These are phyloP conservation scores for Drosophila prolongata DNA, from an alignment of 2,888 invertebrate genomes.

Conservation along the genomic window DNA sequence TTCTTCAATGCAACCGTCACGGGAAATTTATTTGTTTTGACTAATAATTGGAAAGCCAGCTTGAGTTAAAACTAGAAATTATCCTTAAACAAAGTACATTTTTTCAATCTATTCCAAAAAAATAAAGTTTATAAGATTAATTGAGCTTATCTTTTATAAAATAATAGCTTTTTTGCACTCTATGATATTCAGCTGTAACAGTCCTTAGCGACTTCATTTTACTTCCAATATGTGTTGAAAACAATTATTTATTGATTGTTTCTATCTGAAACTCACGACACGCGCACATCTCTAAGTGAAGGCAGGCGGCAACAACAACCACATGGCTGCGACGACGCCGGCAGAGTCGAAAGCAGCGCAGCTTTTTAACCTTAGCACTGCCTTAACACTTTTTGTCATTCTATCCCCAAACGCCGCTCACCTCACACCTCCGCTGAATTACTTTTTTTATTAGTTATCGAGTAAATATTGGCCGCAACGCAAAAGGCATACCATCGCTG, in stretches of 20 bases:
- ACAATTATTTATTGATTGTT: background rate
- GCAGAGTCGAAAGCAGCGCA: constrained; percentile 32
- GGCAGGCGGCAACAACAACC: constrained; percentile 30
- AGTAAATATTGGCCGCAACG: constrained; percentile 38
- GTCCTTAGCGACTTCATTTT: too few relatives aligned
- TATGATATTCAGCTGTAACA: too few relatives aligned
- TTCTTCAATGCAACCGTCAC: background rate
- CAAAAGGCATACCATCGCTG: constrained; percentile 28
- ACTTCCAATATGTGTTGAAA: too few relatives aligned
- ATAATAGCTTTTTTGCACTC: background rate
- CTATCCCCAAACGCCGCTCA: constrained; percentile 65
- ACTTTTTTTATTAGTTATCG: constrained; percentile 36
- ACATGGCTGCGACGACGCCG: constrained; percentile 17
- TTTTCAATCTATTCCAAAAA: too few relatives aligned
- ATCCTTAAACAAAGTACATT: too few relatives aligned
- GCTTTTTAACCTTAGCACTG: constrained; percentile 71
- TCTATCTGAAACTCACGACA: constrained; percentile 1
- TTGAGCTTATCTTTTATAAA: too few relatives aligned
- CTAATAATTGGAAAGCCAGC: too few relatives aligned
- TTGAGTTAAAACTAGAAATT: too few relatives aligned
- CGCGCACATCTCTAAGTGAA: constrained; percentile 6
- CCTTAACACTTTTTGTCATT: constrained; percentile 64
- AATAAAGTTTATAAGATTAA: too few relatives aligned
- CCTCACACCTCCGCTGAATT: constrained; percentile 28
- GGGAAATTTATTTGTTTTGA: too few relatives aligned